These are phyloP conservation scores for Pogonocichla stellata DNA, from an alignment of 2,113 vertebrate species.

Conservation along the genomic window DNA sequence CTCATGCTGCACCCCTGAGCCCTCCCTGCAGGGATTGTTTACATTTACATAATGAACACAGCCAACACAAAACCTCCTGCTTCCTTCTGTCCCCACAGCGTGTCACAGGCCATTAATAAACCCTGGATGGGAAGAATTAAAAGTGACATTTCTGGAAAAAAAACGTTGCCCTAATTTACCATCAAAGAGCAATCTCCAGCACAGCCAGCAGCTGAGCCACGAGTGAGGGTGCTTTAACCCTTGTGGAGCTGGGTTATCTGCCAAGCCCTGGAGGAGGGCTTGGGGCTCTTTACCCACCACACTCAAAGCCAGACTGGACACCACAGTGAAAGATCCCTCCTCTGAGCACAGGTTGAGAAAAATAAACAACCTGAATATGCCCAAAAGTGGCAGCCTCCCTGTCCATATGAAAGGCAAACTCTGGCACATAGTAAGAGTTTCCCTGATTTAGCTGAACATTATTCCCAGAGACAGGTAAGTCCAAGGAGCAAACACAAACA, in stretches of 20 bases:
- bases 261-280: not conserved
- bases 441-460: not conserved
- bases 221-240: not conserved
- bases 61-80: not conserved
- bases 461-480: not conserved
- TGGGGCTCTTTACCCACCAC: not conserved
- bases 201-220: not conserved
- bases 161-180: slow-evolving; percentile 32
- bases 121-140: not conserved
- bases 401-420: not conserved
- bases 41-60: not conserved
- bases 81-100: not conserved
- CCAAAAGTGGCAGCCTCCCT: not conserved
- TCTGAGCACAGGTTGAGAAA: not conserved
- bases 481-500: not conserved
- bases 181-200: slow-evolving; percentile 30
- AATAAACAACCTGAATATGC: not conserved
- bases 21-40: not conserved
- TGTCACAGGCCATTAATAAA: slow-evolving; percentile 49
- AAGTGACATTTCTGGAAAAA: slow-evolving; percentile 47
- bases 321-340: not conserved
- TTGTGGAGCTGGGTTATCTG: not conserved
- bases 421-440: not conserved
- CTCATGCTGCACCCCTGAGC: not conserved
- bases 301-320: not conserved